phyloP scores from a whole-genome alignment of 1,140 invertebrate species.

The Pseudomyrmex cubaensis region DNA sequence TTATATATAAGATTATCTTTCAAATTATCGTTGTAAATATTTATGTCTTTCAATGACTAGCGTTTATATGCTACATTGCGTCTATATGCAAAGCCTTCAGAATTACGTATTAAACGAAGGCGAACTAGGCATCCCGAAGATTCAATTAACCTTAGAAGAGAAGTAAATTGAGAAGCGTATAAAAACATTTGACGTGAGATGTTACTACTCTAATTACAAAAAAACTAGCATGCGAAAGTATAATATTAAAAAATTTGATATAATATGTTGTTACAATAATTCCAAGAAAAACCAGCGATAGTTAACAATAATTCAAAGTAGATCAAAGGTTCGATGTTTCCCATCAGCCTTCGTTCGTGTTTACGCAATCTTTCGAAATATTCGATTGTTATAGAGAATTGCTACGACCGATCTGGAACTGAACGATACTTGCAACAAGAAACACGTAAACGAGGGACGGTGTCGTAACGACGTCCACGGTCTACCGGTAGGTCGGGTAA shows the following conservation, averaged over 20 bases:
- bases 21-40: no score
- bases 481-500: slow-evolving; percentile 9
- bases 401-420: slow-evolving; percentile 2
- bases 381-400: slow-evolving; percentile 40
- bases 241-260: not conserved
- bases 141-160: not conserved
- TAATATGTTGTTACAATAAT: not conserved
- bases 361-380: slow-evolving; percentile 45
- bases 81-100: not conserved
- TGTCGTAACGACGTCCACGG: slow-evolving; percentile 19
- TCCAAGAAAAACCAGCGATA: not conserved
- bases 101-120: slow-evolving; percentile 23
- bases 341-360: slow-evolving; percentile 9
- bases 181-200: no score
- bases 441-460: slow-evolving; percentile 38
- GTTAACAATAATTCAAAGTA: slow-evolving; percentile 18
- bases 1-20: no score
- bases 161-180: not conserved
- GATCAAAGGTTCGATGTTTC: slow-evolving; percentile 29
- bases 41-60: not conserved
- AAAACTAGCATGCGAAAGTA: no score
- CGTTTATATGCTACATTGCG: not conserved
- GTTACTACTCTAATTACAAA: no score
- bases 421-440: slow-evolving; percentile 44
- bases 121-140: not conserved